Evolutionary conservation across 1,140 invertebrate species (phyloP).

Genomic region (Nomia melanderi): DNA sequence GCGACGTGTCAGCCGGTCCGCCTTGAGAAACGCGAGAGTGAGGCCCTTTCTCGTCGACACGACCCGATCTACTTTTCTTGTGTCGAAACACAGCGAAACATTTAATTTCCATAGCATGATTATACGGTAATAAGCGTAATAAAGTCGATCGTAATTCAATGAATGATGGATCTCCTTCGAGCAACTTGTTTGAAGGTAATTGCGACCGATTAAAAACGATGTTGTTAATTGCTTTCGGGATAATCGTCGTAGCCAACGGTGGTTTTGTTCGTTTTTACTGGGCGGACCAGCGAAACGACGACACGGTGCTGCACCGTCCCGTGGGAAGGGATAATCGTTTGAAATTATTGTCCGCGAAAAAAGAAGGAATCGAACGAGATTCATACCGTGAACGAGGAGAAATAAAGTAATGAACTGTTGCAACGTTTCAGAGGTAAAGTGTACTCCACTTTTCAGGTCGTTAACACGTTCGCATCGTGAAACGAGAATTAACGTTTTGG

Average conservation of each 20-base stretch:
- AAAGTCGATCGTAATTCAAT: conserved; percentile 37
- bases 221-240: conserved; percentile 13
- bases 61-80: background rate
- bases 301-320: background rate
- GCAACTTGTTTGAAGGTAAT: conserved; percentile 16
- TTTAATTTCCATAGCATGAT: background rate
- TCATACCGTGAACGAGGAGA: background rate
- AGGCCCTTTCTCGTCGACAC: background rate
- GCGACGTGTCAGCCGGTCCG: background rate
- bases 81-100: background rate
- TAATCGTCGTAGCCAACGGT: too few relatives aligned
- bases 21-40: background rate
- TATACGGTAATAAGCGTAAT: conserved; percentile 1
- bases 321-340: background rate
- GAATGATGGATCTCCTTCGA: background rate
- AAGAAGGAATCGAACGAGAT: background rate
- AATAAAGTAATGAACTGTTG: background rate
- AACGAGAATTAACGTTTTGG: too few relatives aligned
- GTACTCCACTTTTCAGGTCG: background rate
- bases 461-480: too few relatives aligned
- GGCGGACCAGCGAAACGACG: background rate
- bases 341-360: background rate
- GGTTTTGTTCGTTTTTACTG: background rate
- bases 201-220: conserved; percentile 20
- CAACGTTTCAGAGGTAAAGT: background rate